A percentile compares a stretch with the other conserved stretches of the same genome.
Conservation (phyloP, 2,888 invertebrate genomes). For the Tromatobia lineatoria region DNA sequence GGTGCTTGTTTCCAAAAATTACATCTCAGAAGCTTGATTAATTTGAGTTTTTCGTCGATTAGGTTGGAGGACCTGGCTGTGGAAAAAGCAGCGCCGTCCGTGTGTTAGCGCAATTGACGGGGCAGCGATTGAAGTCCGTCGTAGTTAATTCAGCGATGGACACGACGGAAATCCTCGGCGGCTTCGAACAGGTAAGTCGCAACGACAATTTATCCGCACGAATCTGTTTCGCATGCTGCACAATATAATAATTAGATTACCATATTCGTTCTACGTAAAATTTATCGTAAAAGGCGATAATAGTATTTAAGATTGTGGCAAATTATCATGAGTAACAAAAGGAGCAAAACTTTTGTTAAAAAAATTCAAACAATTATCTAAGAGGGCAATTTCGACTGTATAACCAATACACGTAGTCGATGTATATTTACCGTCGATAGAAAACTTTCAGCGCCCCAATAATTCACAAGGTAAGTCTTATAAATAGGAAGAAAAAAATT, state of each 20-base stretch:
- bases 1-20: background rate
- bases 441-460: background rate
- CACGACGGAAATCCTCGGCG: constrained; percentile 97
- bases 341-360: too few species aligned
- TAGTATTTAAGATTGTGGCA: too few species aligned
- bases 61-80: constrained; percentile 91
- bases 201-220: background rate
- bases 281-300: background rate
- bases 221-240: background rate
- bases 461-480: too few species aligned
- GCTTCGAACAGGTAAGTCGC: constrained; percentile 96
- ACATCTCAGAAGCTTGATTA: background rate
- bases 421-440: background rate
- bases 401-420: too few species aligned
- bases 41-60: constrained; percentile 57
- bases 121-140: constrained; percentile 91
- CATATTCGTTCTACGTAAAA: background rate
- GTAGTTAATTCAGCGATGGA: constrained; percentile 97
- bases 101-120: constrained; percentile 91
- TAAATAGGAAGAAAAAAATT: too few species aligned
- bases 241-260: background rate
- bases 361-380: too few species aligned
- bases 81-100: constrained; percentile 94
- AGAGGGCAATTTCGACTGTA: too few species aligned
- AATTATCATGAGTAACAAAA: too few species aligned